Evolutionary conservation across 2,888 invertebrate genomes (phyloP).

Genomic region (Abrostola triplasia): DNA sequence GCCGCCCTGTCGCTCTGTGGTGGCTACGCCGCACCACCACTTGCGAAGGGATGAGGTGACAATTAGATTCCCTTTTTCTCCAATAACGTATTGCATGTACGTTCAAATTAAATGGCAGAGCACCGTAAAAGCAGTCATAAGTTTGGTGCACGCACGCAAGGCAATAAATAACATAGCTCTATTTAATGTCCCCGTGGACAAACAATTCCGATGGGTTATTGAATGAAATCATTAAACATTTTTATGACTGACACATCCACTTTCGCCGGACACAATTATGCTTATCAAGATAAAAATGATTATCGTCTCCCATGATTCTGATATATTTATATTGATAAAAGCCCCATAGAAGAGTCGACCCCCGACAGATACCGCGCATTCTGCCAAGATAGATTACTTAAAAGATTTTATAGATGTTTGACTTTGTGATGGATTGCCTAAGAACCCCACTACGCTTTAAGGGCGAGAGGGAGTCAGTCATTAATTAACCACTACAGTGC

Average conservation of each 20-base stretch:
- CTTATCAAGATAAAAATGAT: conserved; percentile 11
- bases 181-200: conserved; percentile 71
- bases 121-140: conserved; percentile 79
- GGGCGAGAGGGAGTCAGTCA: conserved; percentile 50
- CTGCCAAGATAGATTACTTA: conserved; percentile 62
- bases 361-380: conserved; percentile 40
- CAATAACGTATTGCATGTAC: conserved; percentile 79
- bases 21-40: conserved; percentile 57
- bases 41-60: conserved; percentile 81
- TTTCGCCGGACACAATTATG: conserved; percentile 14
- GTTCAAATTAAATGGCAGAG: conserved; percentile 81
- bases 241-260: conserved; percentile 38
- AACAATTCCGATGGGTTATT: conserved; percentile 65
- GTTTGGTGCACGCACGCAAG: conserved; percentile 76
- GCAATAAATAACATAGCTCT: conserved; percentile 73
- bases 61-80: conserved; percentile 81
- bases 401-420: conserved; percentile 72
- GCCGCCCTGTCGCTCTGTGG: conserved; percentile 64
- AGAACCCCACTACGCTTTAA: conserved; percentile 45
- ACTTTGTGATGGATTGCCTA: conserved; percentile 69
- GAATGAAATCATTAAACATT: conserved; percentile 64
- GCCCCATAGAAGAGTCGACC: conserved; percentile 16
- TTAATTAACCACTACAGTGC: conserved; percentile 55
- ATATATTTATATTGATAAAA: conserved; percentile 11
- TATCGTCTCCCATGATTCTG: conserved; percentile 13